Conservation (phyloP, 2,888 invertebrate genomes). For the Abscondita cerata region DNA sequence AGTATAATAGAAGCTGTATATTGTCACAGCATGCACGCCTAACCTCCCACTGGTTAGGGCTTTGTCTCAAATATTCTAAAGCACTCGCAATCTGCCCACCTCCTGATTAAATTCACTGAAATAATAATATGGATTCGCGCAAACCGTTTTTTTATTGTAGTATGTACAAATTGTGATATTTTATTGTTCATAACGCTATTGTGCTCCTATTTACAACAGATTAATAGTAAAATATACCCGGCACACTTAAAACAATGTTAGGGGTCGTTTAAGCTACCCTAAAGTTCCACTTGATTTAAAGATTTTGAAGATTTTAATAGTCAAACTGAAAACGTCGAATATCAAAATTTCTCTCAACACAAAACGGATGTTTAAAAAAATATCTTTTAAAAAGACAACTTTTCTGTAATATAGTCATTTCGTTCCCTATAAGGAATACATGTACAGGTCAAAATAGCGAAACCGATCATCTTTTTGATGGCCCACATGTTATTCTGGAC, state of each 20-base stretch:
- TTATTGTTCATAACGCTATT: constrained; percentile 50
- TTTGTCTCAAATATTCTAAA: constrained; percentile 54
- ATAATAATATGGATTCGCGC: constrained; percentile 46
- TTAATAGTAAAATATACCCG: constrained; percentile 36
- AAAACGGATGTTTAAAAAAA: constrained; percentile 20
- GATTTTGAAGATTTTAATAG: not conserved
- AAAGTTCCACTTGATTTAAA: constrained; percentile 25
- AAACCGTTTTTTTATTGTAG: constrained; percentile 49
- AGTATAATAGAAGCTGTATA: constrained; percentile 52
- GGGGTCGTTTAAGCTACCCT: constrained; percentile 21
- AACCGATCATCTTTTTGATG: constrained; percentile 22
- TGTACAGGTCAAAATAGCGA: constrained; percentile 18
- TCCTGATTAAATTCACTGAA: constrained; percentile 46
- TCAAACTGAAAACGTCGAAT: not conserved
- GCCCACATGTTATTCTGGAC: constrained; percentile 44
- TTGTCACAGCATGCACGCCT: constrained; percentile 55
- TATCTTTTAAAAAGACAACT: constrained; percentile 27
- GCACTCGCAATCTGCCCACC: constrained; percentile 46
- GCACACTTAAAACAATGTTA: constrained; percentile 38
- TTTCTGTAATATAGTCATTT: constrained; percentile 13
- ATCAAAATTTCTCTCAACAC: constrained; percentile 17
- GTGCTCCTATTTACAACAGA: constrained; percentile 50
- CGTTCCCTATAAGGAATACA: constrained; percentile 4
- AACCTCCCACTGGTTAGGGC: constrained; percentile 55
- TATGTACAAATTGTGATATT: constrained; percentile 52